phyloP scores from a whole-genome alignment of 1,140 invertebrate genomes.

The Eufriesea mexicana region DNA sequence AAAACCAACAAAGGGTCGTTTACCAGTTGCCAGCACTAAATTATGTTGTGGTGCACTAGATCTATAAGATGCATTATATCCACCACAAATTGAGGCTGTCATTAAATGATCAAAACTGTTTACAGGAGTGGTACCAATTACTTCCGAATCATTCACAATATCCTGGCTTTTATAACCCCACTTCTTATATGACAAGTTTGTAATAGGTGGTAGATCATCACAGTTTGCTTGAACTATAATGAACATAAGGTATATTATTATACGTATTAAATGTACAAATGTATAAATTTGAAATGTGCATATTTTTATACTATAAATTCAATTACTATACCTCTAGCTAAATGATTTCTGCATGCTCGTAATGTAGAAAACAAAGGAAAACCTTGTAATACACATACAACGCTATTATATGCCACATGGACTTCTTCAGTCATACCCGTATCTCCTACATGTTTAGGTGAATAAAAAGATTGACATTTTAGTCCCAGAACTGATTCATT shows the following conservation, averaged over 20 bases:
- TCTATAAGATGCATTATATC: slow-evolving; percentile 88
- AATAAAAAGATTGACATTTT: slow-evolving; percentile 91
- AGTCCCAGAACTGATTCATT: slow-evolving; percentile 90
- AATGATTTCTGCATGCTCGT: slow-evolving; percentile 89
- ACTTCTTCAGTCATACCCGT: slow-evolving; percentile 90
- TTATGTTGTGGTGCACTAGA: slow-evolving; percentile 90
- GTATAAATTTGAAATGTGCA: not conserved
- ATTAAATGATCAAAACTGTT: slow-evolving; percentile 94
- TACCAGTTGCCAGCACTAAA: slow-evolving; percentile 90
- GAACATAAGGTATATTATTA: slow-evolving; percentile 60
- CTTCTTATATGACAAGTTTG: slow-evolving; percentile 89
- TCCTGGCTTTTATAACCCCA: slow-evolving; percentile 92
- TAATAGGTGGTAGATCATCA: slow-evolving; percentile 84
- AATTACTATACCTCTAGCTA: slow-evolving; percentile 87
- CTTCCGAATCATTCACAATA: slow-evolving; percentile 88
- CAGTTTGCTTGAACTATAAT: slow-evolving; percentile 88
- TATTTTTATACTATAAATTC: not conserved
- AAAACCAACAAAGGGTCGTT: slow-evolving; percentile 92
- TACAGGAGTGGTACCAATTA: slow-evolving; percentile 89
- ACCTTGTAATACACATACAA: slow-evolving; percentile 92
- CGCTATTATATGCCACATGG: slow-evolving; percentile 89
- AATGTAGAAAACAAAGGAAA: slow-evolving; percentile 92
- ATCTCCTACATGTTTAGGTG: slow-evolving; percentile 83
- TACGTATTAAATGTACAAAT: not conserved
- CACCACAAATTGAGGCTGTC: slow-evolving; percentile 90